Evolutionary conservation across 2,113 vertebrate genomes (phyloP).

Genomic region (Peromyscus californicus): DNA sequence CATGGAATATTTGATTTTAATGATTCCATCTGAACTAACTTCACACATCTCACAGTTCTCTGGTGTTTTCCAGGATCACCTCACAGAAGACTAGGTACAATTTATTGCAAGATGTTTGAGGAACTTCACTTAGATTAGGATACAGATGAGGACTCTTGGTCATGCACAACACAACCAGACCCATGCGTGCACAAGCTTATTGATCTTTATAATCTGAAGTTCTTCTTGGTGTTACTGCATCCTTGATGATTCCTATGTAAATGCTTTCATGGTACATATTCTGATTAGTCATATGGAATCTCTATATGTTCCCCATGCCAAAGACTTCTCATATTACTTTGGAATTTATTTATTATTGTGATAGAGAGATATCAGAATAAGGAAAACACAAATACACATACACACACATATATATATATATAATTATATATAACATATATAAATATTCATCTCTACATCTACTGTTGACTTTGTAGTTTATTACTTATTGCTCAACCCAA

Average conservation of each 20-base stretch:
- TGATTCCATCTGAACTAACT: neutral
- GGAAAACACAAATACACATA: neutral
- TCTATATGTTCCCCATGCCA: neutral
- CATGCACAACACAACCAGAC: fast-evolving
- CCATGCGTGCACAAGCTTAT: fast-evolving
- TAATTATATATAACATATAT: neutral
- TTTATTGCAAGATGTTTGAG: neutral
- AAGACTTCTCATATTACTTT: neutral
- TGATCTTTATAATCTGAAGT: neutral
- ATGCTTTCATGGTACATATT: constrained; percentile 6
- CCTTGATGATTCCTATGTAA: neutral
- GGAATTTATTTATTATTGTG: neutral
- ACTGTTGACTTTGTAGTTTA: constrained; percentile 9
- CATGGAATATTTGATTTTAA: neutral
- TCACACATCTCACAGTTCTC: neutral
- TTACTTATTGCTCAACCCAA: neutral
- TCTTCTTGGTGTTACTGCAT: neutral
- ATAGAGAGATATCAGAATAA: neutral
- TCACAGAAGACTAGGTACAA: neutral
- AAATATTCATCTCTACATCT: neutral
- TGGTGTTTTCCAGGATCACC: neutral
- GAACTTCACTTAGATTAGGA: neutral
- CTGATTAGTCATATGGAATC: neutral
- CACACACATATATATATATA: neutral
- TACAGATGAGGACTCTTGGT: neutral